These are phyloP conservation scores for Brachionus calyciflorus DNA, from an alignment of 1,140 invertebrate species.

Conservation along the genomic window DNA sequence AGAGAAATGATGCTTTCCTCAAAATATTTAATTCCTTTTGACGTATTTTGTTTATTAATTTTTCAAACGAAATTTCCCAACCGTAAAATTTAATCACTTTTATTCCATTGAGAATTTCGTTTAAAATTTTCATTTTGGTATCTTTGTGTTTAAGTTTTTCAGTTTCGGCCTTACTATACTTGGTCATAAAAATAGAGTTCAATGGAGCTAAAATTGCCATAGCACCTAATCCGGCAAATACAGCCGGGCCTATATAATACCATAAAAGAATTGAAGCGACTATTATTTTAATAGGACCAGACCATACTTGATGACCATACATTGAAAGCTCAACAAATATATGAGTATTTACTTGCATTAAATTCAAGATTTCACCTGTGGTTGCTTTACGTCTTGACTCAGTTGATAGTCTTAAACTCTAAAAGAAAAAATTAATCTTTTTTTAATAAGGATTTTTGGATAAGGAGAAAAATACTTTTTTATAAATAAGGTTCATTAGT, in stretches of 20 bases:
- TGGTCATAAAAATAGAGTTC: conserved; percentile 81
- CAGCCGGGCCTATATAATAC: too few relatives aligned
- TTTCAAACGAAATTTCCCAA: too few relatives aligned
- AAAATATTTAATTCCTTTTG: conserved; percentile 61
- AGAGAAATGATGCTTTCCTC: conserved; percentile 50
- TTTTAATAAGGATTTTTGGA: background rate
- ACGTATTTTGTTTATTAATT: conserved; percentile 57
- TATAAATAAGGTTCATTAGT: conserved; percentile 86
- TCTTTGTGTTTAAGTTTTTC: conserved; percentile 65
- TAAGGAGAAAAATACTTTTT: conserved; percentile 65
- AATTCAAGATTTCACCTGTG: conserved; percentile 66
- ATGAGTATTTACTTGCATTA: conserved; percentile 66
- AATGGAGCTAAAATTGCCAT: conserved; percentile 64
- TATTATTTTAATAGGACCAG: conserved; percentile 83
- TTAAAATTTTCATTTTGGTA: conserved; percentile 62
- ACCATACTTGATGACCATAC: conserved; percentile 94
- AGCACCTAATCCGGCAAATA: conserved; percentile 60
- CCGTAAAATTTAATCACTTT: conserved; percentile 58
- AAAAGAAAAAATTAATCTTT: background rate
- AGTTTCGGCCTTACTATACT: conserved; percentile 64
- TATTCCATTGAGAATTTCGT: conserved; percentile 61
- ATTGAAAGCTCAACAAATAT: conserved; percentile 62
- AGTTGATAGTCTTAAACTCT: conserved; percentile 48
- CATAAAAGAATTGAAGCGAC: conserved; percentile 84
- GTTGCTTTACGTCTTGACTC: conserved; percentile 60